Base-by-base conservation (phyloP, 2,113 vertebrate genomes). In the Falcunculus frontatus region DNA sequence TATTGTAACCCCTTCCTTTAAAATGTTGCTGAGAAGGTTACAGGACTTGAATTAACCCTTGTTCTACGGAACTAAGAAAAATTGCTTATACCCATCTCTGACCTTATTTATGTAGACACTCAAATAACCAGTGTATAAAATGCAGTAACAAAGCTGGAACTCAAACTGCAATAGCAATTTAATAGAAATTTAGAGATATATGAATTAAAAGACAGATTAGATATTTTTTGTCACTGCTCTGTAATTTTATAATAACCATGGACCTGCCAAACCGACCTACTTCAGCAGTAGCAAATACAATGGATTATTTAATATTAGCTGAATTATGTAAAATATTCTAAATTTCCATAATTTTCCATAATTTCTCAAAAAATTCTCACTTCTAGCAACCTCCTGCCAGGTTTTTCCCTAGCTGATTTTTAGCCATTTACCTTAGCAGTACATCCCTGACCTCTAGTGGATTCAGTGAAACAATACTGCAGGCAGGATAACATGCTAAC, bases 381-480 rank as follows among this genome's bases (percentile, higher is more conserved):
- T 85, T 91, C n/a, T 35, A 27, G 30, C 7, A 81, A 80, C 13
- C 41, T 67, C 9, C 57, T 35, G 47, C 70, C 22, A 62, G 20
- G 64, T 47, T 83, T 80, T 33, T 63, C 49, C 8, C 25, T 11
- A 46, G n/a, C 4, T n/a, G 30, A 49, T 60, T 88, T 86, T 86
- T 74, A 86, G 83, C 11, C 2, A 44, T 5, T 23, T 64, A 25
- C 39, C 59, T 90, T 75, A 68, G 90, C 73, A 87, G 93, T 96
- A 86, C 95, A 84, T 63, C 44, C 56, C 95, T 96, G 96, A 96
- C 96, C 95, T 95, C 96, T 97, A 96, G 95, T 89, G 96, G 95
- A 7, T 33, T 93, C 79, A 92, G 35, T 27, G 69, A 89, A 95
- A 87, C 33, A 52, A n/a, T 68, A 44, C 0, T 44, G 44, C 35